Evolutionary conservation across 2,888 invertebrate genomes (phyloP), one percentile per base, ranked within the genome.

Genomic region (Druceiella hillmani): DNA sequence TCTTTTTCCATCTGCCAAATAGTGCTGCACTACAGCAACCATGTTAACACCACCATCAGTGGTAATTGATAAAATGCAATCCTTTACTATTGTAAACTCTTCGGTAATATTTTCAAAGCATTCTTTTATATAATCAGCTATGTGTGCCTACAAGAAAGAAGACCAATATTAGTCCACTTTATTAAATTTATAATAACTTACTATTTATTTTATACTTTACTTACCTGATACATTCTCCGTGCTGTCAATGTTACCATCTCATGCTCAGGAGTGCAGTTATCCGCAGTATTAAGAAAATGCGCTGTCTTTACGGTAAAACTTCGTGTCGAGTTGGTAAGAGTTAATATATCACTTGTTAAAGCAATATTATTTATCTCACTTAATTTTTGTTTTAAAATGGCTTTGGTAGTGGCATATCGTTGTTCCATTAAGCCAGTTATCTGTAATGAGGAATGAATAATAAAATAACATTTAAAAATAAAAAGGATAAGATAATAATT

Each of bases 401-500:
- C n/a, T n/a, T 33, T 33, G 9, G 33, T 33, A 16, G 33, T 33
- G 25, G 10, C 25, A 17, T 33, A 33, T 33, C 9, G 16, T 17
- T 33, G 33, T 22, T 33, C 33, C 13, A 22, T 17, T 22, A 30
- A 13, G 24, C 36, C n/a, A 17, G 40, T 46, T 40, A 40, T 15
- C 39, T 46, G 20, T 1, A 43, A 46, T 41, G 38, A 44, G 22
- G 3, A 45, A 43, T 43, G n/a, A 45, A 40, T 28, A 40, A 40
- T 27, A 42, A 28, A 27, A 41, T 20, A 31, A 39, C 17, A 29
- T 40, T 26, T n/a, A n/a, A 41, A 41, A 22, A 43, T 42, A 40
- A 11, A 36, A 10, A 45, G 14, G 12, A 30, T 40, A 40, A 33
- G 24, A 40, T 15, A 38, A 14, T 38, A 40, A 34, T 16, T 16